Percentiles rank a stretch among this genome's conserved stretches.
These are phyloP conservation scores for Tuta absoluta DNA, from an alignment of 2,888 invertebrate genomes.

Conservation along the genomic window DNA sequence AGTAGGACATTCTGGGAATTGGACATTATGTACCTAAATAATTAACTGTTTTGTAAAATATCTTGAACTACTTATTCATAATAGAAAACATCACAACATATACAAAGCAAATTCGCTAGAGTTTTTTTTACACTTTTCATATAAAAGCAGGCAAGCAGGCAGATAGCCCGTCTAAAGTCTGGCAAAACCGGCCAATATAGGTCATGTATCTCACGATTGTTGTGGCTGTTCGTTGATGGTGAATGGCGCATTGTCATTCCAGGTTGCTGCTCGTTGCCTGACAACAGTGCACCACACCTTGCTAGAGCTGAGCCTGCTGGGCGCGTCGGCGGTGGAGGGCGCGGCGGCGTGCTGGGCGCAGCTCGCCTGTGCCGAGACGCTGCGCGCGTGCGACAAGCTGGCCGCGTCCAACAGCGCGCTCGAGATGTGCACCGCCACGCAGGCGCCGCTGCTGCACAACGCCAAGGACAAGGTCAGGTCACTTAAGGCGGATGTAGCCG, in stretches of 20 bases:
- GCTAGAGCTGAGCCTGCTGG: conserved; percentile 90
- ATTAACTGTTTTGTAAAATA: too few species aligned
- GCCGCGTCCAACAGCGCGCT: conserved; percentile 83
- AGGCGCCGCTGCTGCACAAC: conserved; percentile 88
- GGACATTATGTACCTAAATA: too few species aligned
- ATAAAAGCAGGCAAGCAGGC: too few species aligned
- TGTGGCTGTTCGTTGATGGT: too few species aligned
- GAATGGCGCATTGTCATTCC: conserved; percentile 27
- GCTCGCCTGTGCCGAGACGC: conserved; percentile 93
- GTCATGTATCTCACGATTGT: too few species aligned
- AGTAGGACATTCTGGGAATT: too few species aligned
- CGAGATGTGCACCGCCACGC: conserved; percentile 90
- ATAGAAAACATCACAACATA: too few species aligned
- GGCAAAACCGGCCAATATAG: too few species aligned
- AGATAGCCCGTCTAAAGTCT: too few species aligned
- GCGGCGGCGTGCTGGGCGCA: conserved; percentile 96
- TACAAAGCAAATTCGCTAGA: too few species aligned
- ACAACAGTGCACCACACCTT: conserved; percentile 95
- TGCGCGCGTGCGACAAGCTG: conserved; percentile 88
- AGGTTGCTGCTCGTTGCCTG: conserved; percentile 93
- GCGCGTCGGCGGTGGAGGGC: conserved; percentile 89
- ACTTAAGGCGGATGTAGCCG: not conserved
- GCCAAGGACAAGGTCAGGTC: conserved; percentile 87
- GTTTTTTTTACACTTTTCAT: too few species aligned
- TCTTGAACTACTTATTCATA: too few species aligned